phyloP scores from a whole-genome alignment of 2,888 invertebrate genomes.

The Chaetoderma sp. region DNA sequence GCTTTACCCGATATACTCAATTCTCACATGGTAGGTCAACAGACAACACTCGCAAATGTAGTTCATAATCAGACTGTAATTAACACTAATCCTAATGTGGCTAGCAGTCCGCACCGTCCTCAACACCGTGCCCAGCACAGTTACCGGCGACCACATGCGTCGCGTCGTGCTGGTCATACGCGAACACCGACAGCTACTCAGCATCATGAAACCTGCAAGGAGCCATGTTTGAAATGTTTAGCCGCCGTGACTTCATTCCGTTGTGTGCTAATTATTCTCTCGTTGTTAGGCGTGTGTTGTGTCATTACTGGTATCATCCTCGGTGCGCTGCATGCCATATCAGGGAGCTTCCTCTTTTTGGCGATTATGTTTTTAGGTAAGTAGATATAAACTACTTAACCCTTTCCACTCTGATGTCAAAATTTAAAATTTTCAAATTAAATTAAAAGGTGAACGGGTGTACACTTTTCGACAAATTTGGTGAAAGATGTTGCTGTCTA shows the following conservation, averaged over 20 bases:
- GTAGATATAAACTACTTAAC: too few species aligned
- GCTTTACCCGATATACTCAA: constrained; percentile 60
- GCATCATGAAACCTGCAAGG: constrained; percentile 44
- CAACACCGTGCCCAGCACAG: constrained; percentile 19
- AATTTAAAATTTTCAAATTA: too few species aligned
- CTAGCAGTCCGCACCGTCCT: constrained; percentile 29
- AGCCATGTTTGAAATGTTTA: constrained; percentile 59
- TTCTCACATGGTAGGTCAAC: constrained; percentile 53
- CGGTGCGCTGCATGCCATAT: constrained; percentile 58
- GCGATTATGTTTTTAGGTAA: constrained; percentile 68
- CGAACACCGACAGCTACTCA: constrained; percentile 5
- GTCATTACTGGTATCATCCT: constrained; percentile 66
- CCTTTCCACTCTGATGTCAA: too few species aligned
- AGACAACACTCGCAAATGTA: constrained; percentile 40
- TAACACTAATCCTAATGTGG: not conserved
- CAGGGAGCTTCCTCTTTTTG: constrained; percentile 61
- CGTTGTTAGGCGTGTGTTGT: constrained; percentile 64
- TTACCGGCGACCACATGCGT: constrained; percentile 27
- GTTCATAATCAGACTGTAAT: constrained; percentile 42
- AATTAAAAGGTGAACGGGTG: too few species aligned
- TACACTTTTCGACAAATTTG: too few species aligned
- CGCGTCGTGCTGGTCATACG: constrained; percentile 10
- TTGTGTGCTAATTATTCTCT: constrained; percentile 64
- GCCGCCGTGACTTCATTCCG: constrained; percentile 62
- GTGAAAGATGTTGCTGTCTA: too few species aligned